These are phyloP conservation scores for Astyanax mexicanus DNA, from an alignment of 2,797 vertebrate genomes.

Conservation along the genomic window DNA sequence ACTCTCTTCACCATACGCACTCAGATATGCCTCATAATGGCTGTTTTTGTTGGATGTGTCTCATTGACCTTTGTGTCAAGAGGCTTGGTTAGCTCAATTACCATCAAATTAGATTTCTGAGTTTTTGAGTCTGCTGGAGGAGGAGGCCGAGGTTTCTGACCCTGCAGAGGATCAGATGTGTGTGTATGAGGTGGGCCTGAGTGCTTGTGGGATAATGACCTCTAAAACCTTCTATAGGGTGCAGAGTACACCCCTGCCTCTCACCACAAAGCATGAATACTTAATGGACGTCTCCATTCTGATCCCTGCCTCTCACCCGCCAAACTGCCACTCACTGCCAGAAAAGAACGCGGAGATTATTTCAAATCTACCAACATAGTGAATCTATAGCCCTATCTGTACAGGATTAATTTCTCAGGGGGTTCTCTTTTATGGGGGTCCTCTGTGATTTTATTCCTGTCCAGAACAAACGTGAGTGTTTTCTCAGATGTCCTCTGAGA, in stretches of 20 bases:
- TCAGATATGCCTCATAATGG: neutral
- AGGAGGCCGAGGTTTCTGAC: slow-evolving; percentile 22
- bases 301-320: slow-evolving; percentile 22
- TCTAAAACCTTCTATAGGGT: slow-evolving; percentile 23
- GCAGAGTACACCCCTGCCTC: slow-evolving; percentile 10
- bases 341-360: no score
- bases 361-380: neutral
- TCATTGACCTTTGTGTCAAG: slow-evolving; percentile 41
- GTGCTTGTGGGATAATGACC: slow-evolving; percentile 21
- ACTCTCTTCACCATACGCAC: neutral
- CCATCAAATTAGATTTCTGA: slow-evolving; percentile 35
- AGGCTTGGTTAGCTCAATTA: slow-evolving; percentile 8
- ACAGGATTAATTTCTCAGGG: no score
- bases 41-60: neutral
- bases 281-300: slow-evolving; percentile 45
- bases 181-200: neutral
- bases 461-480: no score
- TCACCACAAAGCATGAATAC: slow-evolving; percentile 50
- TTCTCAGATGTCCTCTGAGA: no score
- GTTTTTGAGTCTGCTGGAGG: slow-evolving; percentile 1
- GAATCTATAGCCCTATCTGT: no score
- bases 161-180: slow-evolving; percentile 10
- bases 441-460: no score
- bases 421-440: no score
- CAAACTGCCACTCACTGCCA: slow-evolving; percentile 13